Conservation (phyloP, 2,113 vertebrate genomes). For the Mormyrus iriodes region DNA sequence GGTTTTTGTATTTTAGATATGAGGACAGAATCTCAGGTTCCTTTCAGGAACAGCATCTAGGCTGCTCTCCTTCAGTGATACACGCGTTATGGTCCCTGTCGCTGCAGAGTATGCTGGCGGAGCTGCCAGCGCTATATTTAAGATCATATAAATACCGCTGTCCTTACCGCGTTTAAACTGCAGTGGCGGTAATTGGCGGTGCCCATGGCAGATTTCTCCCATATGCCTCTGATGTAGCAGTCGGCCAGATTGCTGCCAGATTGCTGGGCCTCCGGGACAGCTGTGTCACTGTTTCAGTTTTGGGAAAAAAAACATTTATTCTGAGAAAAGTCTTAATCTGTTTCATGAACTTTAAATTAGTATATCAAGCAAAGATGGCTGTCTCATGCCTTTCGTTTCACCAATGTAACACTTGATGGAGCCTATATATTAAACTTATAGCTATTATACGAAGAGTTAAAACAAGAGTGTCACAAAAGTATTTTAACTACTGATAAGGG, state of each 20-base stretch:
- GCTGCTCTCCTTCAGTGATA: background rate
- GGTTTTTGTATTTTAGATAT: background rate
- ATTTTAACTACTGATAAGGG: background rate
- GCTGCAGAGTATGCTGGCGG: constrained; percentile 9
- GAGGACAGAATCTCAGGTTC: background rate
- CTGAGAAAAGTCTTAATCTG: background rate
- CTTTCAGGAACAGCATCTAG: background rate
- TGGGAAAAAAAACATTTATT: background rate
- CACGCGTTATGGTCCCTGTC: background rate
- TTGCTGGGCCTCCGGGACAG: background rate
- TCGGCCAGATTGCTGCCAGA: background rate
- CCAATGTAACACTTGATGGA: background rate
- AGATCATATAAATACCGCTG: constrained; percentile 26
- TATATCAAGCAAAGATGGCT: background rate
- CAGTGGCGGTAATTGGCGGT: constrained; percentile 19
- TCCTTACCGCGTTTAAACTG: constrained; percentile 21
- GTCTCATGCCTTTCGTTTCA: background rate
- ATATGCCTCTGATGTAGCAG: constrained; percentile 13
- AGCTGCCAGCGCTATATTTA: constrained; percentile 37
- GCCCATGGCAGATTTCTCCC: constrained; percentile 31
- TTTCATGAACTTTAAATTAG: background rate
- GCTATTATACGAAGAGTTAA: background rate
- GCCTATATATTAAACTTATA: background rate
- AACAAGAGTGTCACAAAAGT: background rate
- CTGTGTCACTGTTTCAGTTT: background rate